Base-by-base conservation (phyloP, 2,888 invertebrate species). In the Cryptocephalus primarius region DNA sequence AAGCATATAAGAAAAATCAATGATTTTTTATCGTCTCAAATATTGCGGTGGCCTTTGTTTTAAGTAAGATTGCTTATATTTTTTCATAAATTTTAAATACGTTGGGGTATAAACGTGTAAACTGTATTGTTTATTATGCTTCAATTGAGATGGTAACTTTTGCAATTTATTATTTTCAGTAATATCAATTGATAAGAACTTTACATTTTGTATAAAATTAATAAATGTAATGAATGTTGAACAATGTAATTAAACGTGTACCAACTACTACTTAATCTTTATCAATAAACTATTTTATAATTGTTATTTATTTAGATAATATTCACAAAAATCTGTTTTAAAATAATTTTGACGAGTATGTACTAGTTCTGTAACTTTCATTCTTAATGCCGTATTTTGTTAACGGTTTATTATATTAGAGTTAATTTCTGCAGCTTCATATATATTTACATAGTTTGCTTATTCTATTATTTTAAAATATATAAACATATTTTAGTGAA, bases 261-360 rank as follows among this genome's bases (percentile, higher is more conserved):
- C 48, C 45, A 48, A 46, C 42, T 48, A 39, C 42, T 39, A 43
- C 43, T 43, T 48, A 48, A 39, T 42, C 43, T 44, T 47, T 48
- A 44, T 46, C 49, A 46, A 48, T 50, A 43, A 50, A 49, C 51
- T 55, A 53, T 50, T 56, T 58, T 53, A 49, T 55, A 52, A 53
- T 51, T 50, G 54, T 56, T 56, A 54, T 55, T 57, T 58, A 56
- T 58, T 58, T 53, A 50, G 47, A 36, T 48, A 52, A 48, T 51
- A 42, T 54, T 47, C 47, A 41, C 47, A 45, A 45, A 50, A 53
- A 49, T 39, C 47, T 48, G 44, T 55, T 55, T 47, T 50, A 54
- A 53, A 50, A 53, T 47, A 50, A 51, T 53, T 56, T 59, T 56
- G 58, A 59, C 60, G 57, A 58, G 55, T 58, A 55, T 50, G 49